Percentiles rank a stretch among this genome's conserved stretches.
Conservation (phyloP, 2,113 vertebrate species). For the Syngnathoides biaculeatus region DNA sequence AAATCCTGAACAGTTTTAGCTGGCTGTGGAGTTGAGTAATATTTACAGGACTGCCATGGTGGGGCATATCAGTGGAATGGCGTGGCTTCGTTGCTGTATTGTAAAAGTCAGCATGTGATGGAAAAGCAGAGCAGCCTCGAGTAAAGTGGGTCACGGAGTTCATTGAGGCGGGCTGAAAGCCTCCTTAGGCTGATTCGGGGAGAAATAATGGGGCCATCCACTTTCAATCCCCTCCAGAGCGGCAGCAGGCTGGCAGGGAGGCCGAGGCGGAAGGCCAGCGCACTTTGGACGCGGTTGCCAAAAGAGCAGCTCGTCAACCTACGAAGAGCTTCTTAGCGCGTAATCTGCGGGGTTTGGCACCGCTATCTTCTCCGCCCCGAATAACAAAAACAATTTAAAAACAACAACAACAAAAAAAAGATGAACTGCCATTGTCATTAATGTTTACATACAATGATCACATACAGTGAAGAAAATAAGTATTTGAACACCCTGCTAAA, state of each 20-base stretch:
- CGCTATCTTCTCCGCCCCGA: background rate
- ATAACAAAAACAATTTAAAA: no score
- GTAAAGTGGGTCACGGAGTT: slow-evolving; percentile 59
- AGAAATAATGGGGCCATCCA: slow-evolving; percentile 63
- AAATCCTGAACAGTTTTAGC: background rate
- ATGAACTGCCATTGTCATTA: background rate
- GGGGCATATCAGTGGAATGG: background rate
- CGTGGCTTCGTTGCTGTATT: background rate
- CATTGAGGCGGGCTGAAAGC: slow-evolving; percentile 48
- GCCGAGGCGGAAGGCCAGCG: slow-evolving; percentile 19
- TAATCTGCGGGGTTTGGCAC: slow-evolving; percentile 28
- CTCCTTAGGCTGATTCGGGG: slow-evolving; percentile 64
- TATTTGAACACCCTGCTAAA: no score
- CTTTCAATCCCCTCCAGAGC: slow-evolving; percentile 50
- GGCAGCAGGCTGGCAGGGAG: slow-evolving; percentile 36
- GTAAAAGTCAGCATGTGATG: slow-evolving; percentile 3
- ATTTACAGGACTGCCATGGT: background rate
- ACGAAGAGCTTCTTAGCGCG: slow-evolving; percentile 25
- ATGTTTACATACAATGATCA: no score
- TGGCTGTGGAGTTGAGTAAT: background rate
- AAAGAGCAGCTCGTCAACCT: slow-evolving; percentile 19
- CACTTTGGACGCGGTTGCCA: slow-evolving; percentile 24
- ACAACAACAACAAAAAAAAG: background rate
- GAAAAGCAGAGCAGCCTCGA: slow-evolving; percentile 22
- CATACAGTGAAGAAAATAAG: no score